Evolutionary conservation across 2,797 vertebrate species (phyloP), one percentile per base, ranked within the genome.

Genomic region (Cottoperca gobio): DNA sequence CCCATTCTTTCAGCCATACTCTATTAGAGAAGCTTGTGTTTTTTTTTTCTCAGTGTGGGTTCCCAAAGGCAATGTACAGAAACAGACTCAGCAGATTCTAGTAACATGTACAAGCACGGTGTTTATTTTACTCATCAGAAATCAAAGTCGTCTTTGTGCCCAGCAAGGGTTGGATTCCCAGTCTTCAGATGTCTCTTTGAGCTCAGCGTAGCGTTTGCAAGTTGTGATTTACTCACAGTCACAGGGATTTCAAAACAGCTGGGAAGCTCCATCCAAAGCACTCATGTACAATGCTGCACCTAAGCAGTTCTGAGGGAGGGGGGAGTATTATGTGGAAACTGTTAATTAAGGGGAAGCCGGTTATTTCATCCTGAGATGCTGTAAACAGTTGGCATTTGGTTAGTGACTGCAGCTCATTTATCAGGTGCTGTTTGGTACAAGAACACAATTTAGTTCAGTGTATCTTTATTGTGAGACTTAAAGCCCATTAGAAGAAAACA

Each of bases 61-160:
- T 88, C 89, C 91, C 78, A 0, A 43, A 87, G 88, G 92, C 85
- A 80, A 63, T 76, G 79, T 63, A 48, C 85, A 84, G 26, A 86
- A 70, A 82, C 70, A 45, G 81, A 90, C 81, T 93, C 93, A 93
- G 93, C 91, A 91, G 83, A 91, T 91, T 91, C 84, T 73, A 90
- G 89, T 90, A 90, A 90, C 90, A 67, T 85, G 91, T 89, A 88
- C 79, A 42, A 92, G 88, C 92, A 86, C 42, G 82, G 85, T 86
- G 88, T 93, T 93, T 93, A 90, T 88, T 92, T 90, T 87, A 87
- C 91, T 89, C 87, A 82, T 84, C 85, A 86, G 65, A 90, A 92
- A 91, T 93, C 87, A 88, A 89, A 92, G 86, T 83, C 37, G 71
- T 55, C 88, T 91, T 81, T 57, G 88, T 89, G 87, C 81, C 8